Evolutionary conservation across 64 coral and sea anemone genomes (phyloP), one percentile per base, ranked within the genome.

Genomic region (Stichodactyla helianthus): DNA sequence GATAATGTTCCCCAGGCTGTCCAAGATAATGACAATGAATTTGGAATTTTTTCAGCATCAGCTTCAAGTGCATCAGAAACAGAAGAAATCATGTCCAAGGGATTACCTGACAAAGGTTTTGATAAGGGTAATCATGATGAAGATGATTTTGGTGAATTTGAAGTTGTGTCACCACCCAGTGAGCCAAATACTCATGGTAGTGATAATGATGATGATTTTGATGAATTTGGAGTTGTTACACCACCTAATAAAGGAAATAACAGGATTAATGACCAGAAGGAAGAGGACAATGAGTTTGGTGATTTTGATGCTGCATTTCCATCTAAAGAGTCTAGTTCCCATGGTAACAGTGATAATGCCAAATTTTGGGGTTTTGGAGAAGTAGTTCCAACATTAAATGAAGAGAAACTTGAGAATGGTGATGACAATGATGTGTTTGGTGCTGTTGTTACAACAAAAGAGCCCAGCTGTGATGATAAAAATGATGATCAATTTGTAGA

Each of bases 141-240:
- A 77, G 65, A 87, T 54, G 53, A 77, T n/a, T 87, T 77, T 87
- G 85, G 85, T 18, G 67, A 86, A 17, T 86, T 86, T 86, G 85
- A 31, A 20, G 10, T 10, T 55, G 50, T 8, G 6, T 16, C n/a
- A 10, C 4, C 18, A 12, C 19, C 50, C 56, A 65, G 11, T 11
- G 77, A 60, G 9, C 10, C 62, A n/a, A 22, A 65, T 65, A 22
- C 0, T 22, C 6, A 12, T 65, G 20, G 19, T 23, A 19, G 19
- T 16, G 62, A 65, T n/a, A 16, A 65, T 65, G 20, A 5, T 65
- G 20, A 65, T 9, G 35, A 54, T 64, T 51, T 17, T 22, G 62
- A 19, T 65, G 62, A 65, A n/a, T 22, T n/a, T 65, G 62, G 62
- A n/a, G 62, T 3, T n/a, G 62, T n/a, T n/a, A n/a, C 20, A 65